These are phyloP conservation scores for Bothrops jararaca DNA, from an alignment of 2,113 vertebrate species.

Conservation along the genomic window DNA sequence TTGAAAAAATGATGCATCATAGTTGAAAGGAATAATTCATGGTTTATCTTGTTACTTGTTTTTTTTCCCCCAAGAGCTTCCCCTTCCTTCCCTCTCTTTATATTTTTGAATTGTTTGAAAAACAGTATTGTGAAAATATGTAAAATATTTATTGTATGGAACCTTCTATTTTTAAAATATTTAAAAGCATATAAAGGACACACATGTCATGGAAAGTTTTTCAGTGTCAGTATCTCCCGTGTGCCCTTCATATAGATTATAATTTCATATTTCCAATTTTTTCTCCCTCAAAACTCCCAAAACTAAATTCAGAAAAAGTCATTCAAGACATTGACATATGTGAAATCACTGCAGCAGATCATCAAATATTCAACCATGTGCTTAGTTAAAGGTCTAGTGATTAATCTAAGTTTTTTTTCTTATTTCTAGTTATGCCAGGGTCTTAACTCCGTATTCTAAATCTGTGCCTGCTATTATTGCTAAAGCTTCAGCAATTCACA, in stretches of 20 bases:
- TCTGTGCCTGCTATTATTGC: conserved; percentile 71
- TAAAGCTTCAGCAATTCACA: conserved; percentile 72
- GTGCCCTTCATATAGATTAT: background rate
- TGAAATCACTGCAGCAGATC: background rate
- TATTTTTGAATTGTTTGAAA: background rate
- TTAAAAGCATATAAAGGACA: background rate
- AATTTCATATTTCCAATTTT: background rate
- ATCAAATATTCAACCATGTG: background rate
- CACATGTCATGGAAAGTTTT: background rate
- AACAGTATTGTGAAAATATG: background rate
- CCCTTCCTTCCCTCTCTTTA: background rate
- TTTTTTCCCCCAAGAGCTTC: background rate
- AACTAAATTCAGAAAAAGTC: background rate
- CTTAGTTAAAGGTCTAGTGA: background rate
- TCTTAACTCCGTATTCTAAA: conserved; percentile 69
- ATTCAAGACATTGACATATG: background rate
- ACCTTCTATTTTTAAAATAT: background rate
- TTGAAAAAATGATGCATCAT: conserved; percentile 13
- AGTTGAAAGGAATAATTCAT: conserved; percentile 3
- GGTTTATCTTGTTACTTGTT: background rate
- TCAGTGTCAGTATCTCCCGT: background rate
- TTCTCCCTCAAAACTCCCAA: background rate
- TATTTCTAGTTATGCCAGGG: conserved; percentile 59
- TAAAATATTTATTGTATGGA: background rate
- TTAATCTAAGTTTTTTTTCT: conserved; percentile 25